phyloP scores from a whole-genome alignment of 2,797 vertebrate genomes.

The Microchirus variegatus region DNA sequence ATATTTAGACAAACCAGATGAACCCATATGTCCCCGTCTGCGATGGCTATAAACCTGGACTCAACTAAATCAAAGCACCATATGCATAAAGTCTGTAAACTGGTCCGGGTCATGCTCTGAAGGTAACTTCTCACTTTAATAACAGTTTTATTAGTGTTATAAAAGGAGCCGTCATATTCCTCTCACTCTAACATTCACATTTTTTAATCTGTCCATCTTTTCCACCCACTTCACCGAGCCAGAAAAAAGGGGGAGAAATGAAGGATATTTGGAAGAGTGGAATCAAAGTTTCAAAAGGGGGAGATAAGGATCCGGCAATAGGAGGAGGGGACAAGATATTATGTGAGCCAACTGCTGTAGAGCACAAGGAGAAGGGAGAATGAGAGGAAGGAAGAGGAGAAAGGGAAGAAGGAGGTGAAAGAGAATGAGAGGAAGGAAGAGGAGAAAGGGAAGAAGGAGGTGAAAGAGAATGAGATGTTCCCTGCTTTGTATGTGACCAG shows the following conservation, averaged over 20 bases:
- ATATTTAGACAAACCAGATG: constrained; percentile 49
- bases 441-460: too few species aligned
- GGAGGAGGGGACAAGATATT: too few species aligned
- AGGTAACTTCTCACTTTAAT: constrained; percentile 32
- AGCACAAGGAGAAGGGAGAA: too few species aligned
- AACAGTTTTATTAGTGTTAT: constrained; percentile 19
- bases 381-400: too few species aligned
- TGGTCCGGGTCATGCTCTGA: constrained; percentile 6
- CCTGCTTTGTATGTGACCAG: too few species aligned
- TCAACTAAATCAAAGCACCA: constrained; percentile 17
- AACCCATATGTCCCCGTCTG: constrained; percentile 38
- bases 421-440: too few species aligned
- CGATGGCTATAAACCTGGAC: constrained; percentile 19
- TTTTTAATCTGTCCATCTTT: neutral
- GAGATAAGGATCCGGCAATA: too few species aligned
- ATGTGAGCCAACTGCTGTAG: too few species aligned
- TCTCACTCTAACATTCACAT: neutral
- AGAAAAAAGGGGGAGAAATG: neutral
- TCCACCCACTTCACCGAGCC: neutral
- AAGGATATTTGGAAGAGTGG: neutral
- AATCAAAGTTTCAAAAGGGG: neutral
- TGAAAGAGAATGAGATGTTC: too few species aligned
- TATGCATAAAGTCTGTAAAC: neutral
- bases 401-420: too few species aligned
- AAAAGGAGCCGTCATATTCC: neutral